Base-by-base conservation (phyloP, 2,888 invertebrate genomes). In the Rutpela maculata region DNA sequence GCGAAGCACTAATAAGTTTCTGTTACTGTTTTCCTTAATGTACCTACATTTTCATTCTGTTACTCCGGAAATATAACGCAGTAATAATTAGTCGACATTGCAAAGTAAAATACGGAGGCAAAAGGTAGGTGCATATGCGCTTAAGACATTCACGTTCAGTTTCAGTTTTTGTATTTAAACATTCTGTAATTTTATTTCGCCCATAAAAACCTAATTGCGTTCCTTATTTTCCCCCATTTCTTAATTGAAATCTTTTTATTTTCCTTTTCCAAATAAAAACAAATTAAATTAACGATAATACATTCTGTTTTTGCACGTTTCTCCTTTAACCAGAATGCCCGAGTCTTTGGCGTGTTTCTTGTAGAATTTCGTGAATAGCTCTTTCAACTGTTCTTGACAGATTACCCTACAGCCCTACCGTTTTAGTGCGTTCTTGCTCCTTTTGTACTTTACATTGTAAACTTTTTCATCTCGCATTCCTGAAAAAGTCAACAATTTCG, bases 341-440 rank as follows among this genome's bases (percentile, higher is more conserved):
- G 19, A 59, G 22, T 59, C 22, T 22, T 59, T 22, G 59, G 22
- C 19, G 59, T 59, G n/a, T 35, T 63, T 63, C 63, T 63, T 38
- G 15, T 38, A 38, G 38, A 35, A 63, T 63, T 63, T 31, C 63
- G 35, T 63, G 31, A 63, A 35, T 63, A 35, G 63, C 35, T 17
- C 63, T 63, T 63, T 38, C 31, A 63, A 38, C 18, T 18, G 18
- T 31, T 38, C 35, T 17, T 38, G 35, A 63, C 63, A 63, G 63
- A 63, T 63, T 63, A 18, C 17, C 63, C 38, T 31, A 17, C 31
- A 63, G 35, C 63, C 63, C 38, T n/a, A 63, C 17, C 63, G 31
- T 18, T 63, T 38, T 38, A 63, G 18, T 31, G 18, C 11, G 63
- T 38, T 63, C 35, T 18, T 35, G 50, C n/a, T 17, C 35, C 63